A percentile compares a stretch with the other conserved stretches of the same genome.
Conservation (phyloP, 2,113 vertebrate species). For the Naja naja region DNA sequence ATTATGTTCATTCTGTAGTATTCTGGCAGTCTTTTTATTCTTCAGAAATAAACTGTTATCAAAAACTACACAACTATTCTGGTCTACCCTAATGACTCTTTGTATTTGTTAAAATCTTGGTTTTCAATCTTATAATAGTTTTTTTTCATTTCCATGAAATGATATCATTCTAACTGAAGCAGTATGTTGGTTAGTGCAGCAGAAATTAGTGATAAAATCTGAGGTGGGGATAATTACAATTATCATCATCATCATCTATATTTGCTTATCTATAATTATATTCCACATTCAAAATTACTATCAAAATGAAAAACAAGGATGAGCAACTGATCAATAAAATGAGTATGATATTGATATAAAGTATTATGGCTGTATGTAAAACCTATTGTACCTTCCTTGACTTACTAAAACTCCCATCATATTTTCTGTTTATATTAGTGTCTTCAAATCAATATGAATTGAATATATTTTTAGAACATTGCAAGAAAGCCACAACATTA, state of each 20-base stretch:
- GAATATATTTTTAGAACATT: conserved; percentile 53
- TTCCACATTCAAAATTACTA: conserved; percentile 35
- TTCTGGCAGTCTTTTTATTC: not conserved
- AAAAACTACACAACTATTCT: conserved; percentile 1
- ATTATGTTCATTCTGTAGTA: conserved; percentile 31
- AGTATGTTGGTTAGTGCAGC: conserved; percentile 32
- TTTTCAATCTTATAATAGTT: not conserved
- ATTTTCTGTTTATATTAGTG: conserved; percentile 43
- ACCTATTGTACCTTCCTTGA: conserved; percentile 22
- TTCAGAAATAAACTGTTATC: conserved; percentile 8
- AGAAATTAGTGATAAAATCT: conserved; percentile 44
- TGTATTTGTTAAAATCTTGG: not conserved
- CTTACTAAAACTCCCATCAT: conserved; percentile 39
- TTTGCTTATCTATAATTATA: conserved; percentile 10
- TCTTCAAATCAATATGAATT: conserved; percentile 33
- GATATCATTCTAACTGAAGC: conserved; percentile 35
- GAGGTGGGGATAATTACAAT: not conserved
- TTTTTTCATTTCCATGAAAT: not conserved
- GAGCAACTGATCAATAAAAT: conserved; percentile 45
- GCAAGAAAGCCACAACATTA: conserved; percentile 39
- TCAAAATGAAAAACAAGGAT: conserved; percentile 41
- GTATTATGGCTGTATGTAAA: conserved; percentile 35
- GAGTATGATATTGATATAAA: conserved; percentile 38
- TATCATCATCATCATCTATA: not conserved
- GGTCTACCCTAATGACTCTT: not conserved